Base-by-base conservation (phyloP, 30 jellyfish, hydroid and myxozoan genomes). In the Morbakka virulenta region DNA sequence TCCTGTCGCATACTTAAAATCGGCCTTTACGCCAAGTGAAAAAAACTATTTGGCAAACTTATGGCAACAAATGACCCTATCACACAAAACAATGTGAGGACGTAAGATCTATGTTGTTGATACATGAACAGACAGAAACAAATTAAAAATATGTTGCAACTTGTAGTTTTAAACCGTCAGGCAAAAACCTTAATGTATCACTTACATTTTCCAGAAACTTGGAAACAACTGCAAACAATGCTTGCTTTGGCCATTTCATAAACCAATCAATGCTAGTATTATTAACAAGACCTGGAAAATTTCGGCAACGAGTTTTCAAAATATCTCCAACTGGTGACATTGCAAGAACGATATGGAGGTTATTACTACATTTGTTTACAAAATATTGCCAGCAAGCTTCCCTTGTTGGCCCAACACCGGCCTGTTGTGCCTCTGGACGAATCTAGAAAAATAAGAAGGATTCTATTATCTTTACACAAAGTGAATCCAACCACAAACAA, bases 281-380 rank as follows among this genome's bases (percentile, higher is more conserved):
- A 79, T 92, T 92, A n/a, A 92, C 98, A 66, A 92, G 74, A 1
- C 98, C 98, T 9, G 98, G 98, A 72, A 92, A 92, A 71, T 92
- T 92, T 26, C 98, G 76, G 80, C 98, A 92, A 13, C 98, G 57
- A 6, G 96, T 92, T 48, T 92, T 92, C 84, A 92, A 64, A 17
- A 81, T 79, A 35, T 92, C 96, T 11, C 98, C 98, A 20, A 92
- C 98, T 0, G 98, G 98, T 36, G 98, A 92, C 98, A 92, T 92
- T 32, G 98, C 98, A 51, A 92, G 69, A 4, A 92, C 96, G 31
- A 92, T 72, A 70, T 92, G 98, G 0, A 92, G 82, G 76, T 92
- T 92, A 51, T 75, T 92, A 28, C 95, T 83, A 69, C 98, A 92
- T 68, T 81, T 85, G 35, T 92, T 79, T 11, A 86, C 95, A 50